These are phyloP conservation scores for Odontomachus brunneus DNA, from an alignment of 1,140 invertebrate genomes.

Conservation along the genomic window DNA sequence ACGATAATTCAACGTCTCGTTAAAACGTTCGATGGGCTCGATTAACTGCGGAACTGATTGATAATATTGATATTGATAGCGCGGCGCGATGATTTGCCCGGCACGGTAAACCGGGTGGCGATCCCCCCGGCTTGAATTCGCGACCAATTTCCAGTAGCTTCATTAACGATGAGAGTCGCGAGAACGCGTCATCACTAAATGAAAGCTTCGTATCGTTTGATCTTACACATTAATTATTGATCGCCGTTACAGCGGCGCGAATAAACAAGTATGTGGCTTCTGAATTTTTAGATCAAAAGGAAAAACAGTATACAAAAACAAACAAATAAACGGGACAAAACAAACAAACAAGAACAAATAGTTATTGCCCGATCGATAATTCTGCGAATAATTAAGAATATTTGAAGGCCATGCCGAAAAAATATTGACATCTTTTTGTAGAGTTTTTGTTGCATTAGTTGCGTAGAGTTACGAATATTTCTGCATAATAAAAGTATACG, in stretches of 20 bases:
- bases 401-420: too few species aligned
- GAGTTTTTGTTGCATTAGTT: too few species aligned
- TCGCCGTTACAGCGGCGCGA: too few species aligned
- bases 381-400: not conserved
- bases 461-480: too few species aligned
- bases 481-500: too few species aligned
- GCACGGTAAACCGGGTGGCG: not conserved
- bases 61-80: not conserved
- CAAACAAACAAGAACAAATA: too few species aligned
- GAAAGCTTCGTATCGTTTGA: not conserved
- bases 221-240: too few species aligned
- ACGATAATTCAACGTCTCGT: conserved; percentile 29
- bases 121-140: not conserved
- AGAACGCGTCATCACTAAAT: not conserved
- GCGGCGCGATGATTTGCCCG: conserved; percentile 17
- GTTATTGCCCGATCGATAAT: not conserved
- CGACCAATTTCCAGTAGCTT: not conserved
- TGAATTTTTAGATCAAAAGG: too few species aligned
- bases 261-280: too few species aligned
- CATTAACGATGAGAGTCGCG: conserved; percentile 16
- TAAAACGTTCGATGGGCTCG: conserved; percentile 1
- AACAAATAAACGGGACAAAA: too few species aligned
- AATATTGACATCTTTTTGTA: too few species aligned
- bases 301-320: too few species aligned
- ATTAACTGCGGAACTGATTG: conserved; percentile 28